These are phyloP conservation scores for Burhinus bistriatus DNA, from an alignment of 2,113 vertebrate genomes.

Conservation along the genomic window DNA sequence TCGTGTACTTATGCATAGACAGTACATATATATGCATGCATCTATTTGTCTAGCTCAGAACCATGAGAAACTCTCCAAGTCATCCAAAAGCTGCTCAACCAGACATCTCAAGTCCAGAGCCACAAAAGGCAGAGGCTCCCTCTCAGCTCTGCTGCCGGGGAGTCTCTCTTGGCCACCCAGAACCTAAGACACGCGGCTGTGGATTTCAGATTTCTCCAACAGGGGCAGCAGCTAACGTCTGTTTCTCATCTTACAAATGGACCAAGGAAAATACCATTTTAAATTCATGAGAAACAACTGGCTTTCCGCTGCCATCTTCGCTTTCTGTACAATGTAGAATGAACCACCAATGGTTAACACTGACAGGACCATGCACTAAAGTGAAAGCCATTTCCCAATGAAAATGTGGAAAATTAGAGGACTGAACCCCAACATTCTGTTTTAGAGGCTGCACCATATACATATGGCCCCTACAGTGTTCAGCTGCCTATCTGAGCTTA, in stretches of 20 bases:
- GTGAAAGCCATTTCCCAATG: background rate
- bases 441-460: background rate
- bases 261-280: background rate
- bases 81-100: background rate
- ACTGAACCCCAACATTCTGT: background rate
- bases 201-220: background rate
- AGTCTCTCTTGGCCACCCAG: background rate
- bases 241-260: background rate
- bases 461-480: background rate
- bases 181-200: accelerated
- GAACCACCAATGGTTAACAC: background rate
- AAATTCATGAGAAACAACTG: background rate
- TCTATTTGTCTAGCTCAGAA: background rate
- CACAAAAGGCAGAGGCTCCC: background rate
- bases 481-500: background rate
- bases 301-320: background rate
- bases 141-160: background rate
- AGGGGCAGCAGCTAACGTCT: background rate
- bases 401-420: background rate
- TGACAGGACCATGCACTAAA: background rate
- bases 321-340: background rate
- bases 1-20: background rate
- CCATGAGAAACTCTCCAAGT: background rate
- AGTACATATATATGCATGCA: background rate
- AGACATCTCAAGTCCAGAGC: background rate